Evolutionary conservation across 2,888 invertebrate genomes (phyloP).

Genomic region (Clitarchus hookeri): DNA sequence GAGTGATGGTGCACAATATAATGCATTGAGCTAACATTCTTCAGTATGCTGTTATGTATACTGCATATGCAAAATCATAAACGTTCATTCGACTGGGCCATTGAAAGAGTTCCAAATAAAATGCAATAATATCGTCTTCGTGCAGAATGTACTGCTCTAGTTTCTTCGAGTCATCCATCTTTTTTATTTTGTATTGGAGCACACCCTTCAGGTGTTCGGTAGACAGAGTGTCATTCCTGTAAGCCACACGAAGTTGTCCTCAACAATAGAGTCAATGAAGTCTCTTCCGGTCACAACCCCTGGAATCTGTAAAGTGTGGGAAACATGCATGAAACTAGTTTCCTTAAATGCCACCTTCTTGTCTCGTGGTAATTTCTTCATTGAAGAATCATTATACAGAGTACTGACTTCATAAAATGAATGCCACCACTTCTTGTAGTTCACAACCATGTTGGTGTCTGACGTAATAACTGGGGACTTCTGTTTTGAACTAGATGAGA

Average conservation of each 20-base stretch:
- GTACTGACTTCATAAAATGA: neutral
- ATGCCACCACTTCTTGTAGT: neutral
- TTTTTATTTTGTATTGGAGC: neutral
- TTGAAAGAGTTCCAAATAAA: neutral
- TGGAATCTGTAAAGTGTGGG: neutral
- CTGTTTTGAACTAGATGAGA: neutral
- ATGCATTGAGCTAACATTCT: too few relatives aligned
- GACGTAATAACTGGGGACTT: neutral
- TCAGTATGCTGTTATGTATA: too few relatives aligned
- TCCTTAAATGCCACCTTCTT: neutral
- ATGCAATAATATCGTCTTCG: neutral
- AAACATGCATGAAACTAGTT: neutral
- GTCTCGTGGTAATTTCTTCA: neutral
- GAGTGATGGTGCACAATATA: too few relatives aligned
- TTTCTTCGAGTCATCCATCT: neutral
- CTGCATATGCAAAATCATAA: too few relatives aligned
- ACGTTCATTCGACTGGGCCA: neutral
- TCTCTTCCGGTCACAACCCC: neutral
- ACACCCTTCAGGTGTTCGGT: neutral
- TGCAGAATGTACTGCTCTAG: neutral
- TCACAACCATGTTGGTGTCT: neutral
- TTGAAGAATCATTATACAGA: neutral
- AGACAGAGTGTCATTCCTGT: neutral
- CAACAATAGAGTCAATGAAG: neutral
- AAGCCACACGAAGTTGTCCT: neutral